phyloP scores from a whole-genome alignment of 2,797 vertebrate genomes.

The Typhlichthys subterraneus region DNA sequence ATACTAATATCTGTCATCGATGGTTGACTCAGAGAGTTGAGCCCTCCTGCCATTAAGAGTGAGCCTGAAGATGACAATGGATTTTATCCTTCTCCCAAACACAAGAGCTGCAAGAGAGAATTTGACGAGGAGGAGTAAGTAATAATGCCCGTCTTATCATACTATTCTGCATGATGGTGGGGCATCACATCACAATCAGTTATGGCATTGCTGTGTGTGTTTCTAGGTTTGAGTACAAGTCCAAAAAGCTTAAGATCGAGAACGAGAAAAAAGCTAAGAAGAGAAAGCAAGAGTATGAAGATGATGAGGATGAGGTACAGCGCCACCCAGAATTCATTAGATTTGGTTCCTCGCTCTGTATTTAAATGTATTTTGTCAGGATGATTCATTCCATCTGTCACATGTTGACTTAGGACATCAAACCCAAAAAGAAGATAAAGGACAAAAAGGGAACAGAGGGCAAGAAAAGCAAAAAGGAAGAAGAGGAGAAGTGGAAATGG shows the following conservation, averaged over 20 bases:
- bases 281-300: slow-evolving; percentile 87
- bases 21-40: slow-evolving; percentile 60
- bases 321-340: neutral
- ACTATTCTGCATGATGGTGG: neutral
- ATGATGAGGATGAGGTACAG: slow-evolving; percentile 84
- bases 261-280: slow-evolving; percentile 93
- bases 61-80: slow-evolving; percentile 87
- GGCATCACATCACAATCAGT: neutral
- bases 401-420: slow-evolving; percentile 77
- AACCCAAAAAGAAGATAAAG: slow-evolving; percentile 91
- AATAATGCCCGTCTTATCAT: neutral
- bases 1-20: slow-evolving; percentile 19
- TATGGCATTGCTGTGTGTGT: neutral
- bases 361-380: neutral
- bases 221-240: slow-evolving; percentile 85
- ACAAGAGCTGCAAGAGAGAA: slow-evolving; percentile 85
- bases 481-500: slow-evolving; percentile 98
- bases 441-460: slow-evolving; percentile 82
- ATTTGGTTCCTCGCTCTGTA: neutral
- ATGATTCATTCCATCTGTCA: slow-evolving; percentile 12
- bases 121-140: slow-evolving; percentile 89
- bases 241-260: slow-evolving; percentile 91
- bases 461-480: slow-evolving; percentile 93
- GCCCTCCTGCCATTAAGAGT: slow-evolving; percentile 85
- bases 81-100: slow-evolving; percentile 82